These are phyloP conservation scores for Thyatira batis DNA, from an alignment of 2,888 invertebrate genomes.

Conservation along the genomic window DNA sequence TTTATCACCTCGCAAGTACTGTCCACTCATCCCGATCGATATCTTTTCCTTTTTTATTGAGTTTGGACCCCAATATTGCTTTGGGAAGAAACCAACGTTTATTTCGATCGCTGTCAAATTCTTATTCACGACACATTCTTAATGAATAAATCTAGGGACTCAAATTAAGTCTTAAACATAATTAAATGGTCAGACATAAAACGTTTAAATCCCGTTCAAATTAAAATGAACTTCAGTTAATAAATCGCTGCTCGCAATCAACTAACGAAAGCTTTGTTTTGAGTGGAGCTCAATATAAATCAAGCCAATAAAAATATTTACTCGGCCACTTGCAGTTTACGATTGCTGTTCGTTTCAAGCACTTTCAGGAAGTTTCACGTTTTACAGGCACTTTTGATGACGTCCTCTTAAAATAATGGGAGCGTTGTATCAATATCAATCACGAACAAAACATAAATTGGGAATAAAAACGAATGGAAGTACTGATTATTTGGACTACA, in stretches of 20 bases:
- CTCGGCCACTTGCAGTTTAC: background rate
- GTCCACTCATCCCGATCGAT: no score
- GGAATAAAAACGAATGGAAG: background rate
- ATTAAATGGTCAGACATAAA: no score
- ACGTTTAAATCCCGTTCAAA: background rate
- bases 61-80: no score
- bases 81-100: no score
- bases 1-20: background rate
- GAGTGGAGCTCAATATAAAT: background rate
- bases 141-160: no score
- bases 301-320: background rate
- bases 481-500: background rate
- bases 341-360: background rate
- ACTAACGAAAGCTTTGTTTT: background rate
- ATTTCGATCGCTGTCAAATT: no score
- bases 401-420: background rate
- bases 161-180: no score
- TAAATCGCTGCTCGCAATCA: background rate
- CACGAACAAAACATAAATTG: background rate
- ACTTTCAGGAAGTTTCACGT: background rate
- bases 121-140: no score
- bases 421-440: background rate
- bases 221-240: background rate
- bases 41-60: no score
- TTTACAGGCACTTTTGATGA: background rate